Evolutionary conservation across 1,140 invertebrate genomes (phyloP), one percentile per base, ranked within the genome.

Genomic region (Nixonia krombeini): DNA sequence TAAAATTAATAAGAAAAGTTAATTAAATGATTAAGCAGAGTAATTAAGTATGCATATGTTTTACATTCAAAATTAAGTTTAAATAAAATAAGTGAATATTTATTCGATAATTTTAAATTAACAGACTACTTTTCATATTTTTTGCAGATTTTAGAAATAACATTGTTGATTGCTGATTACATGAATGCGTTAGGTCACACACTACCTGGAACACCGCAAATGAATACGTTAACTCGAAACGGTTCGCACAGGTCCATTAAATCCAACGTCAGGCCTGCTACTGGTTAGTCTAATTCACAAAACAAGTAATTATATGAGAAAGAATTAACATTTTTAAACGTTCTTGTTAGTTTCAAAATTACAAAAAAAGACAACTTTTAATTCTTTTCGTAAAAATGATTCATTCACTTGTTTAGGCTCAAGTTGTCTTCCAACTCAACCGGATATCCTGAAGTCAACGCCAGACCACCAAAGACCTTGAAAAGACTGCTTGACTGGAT

Each of bases 161-260:
- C 96, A 0, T 86, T 96, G 44, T 86, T 98, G 16, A 96, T 97
- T 76, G 96, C 96, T 9, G 96, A 97, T 84, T 98, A 97, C 80
- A 97, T 97, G 91, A 98, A 98, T 84, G 92, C 94, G 0, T 76
- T 94, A 57, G 91, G 91, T 1, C 89, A 91, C 47, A 88, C 89
- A 13, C 83, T 90, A 58, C 89, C 91, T 0, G 92, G 91, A 4
- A 94, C 93, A 0, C 93, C 93, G 0, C 89, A 93, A 70, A 91
- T 93, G 86, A 92, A 92, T 68, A 93, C 93, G 0, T 84, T 94
- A 8, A 93, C 92, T 2, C 87, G 93, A n/a, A 90, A 91, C 74
- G 90, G 90, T n/a, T 90, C 89, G 12, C 90, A 90, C 67, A 86
- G 90, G 50, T 89, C 88, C 9, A 82, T 88, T 6, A 85, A 85